phyloP scores from a whole-genome alignment of 1,140 invertebrate genomes.

The Brachionus plicatilis region DNA sequence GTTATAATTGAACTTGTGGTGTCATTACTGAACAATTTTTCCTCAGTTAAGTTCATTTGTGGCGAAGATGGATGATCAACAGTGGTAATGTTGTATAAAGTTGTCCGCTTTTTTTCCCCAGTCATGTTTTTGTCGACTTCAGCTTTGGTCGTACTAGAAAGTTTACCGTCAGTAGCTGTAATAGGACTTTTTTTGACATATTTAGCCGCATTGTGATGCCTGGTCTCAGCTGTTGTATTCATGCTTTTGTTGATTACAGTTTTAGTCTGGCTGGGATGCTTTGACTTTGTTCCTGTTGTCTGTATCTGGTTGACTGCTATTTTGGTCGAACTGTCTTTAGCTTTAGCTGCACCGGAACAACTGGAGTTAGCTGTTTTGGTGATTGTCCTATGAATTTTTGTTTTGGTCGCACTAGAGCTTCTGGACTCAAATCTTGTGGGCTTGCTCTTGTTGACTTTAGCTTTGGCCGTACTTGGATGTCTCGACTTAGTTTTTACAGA shows the following conservation, averaged over 20 bases:
- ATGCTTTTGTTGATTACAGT: neutral
- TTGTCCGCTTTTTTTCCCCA: neutral
- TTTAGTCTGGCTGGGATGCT: neutral
- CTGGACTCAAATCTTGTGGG: neutral
- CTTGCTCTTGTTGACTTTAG: neutral
- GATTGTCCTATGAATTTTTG: neutral
- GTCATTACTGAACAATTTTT: neutral
- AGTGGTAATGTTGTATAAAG: neutral
- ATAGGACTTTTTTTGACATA: neutral
- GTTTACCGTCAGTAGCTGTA: neutral
- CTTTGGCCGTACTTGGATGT: neutral
- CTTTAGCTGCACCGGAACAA: neutral
- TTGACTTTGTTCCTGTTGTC: neutral
- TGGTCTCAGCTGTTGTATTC: neutral
- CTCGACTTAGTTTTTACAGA: neutral
- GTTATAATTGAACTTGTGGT: neutral
- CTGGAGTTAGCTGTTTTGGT: neutral
- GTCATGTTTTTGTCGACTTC: neutral
- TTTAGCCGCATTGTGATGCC: neutral
- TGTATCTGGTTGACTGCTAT: neutral
- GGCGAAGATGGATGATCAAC: neutral
- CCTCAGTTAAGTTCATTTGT: neutral
- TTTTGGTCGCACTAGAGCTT: neutral
- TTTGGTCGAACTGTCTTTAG: neutral
- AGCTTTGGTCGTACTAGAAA: neutral